Percentiles rank a stretch among this genome's conserved stretches.
These are phyloP conservation scores for Serrognathus titanus DNA, from an alignment of 2,888 invertebrate species.

Conservation along the genomic window DNA sequence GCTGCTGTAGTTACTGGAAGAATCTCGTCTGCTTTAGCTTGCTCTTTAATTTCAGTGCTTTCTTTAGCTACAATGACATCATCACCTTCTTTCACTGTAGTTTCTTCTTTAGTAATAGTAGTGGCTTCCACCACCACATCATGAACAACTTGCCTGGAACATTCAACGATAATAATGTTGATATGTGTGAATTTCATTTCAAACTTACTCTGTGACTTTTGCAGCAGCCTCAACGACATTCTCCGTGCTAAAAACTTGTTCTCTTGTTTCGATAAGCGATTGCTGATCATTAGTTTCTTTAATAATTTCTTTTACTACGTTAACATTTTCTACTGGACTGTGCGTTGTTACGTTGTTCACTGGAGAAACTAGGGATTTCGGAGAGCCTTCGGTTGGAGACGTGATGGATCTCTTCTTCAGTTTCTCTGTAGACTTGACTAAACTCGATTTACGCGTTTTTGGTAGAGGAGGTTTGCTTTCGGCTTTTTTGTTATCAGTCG, in stretches of 20 bases:
- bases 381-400: constrained; percentile 30
- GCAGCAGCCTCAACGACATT: neutral
- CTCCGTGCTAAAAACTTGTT: neutral
- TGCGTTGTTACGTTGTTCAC: constrained; percentile 14
- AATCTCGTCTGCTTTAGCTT: neutral
- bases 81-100: constrained; percentile 9
- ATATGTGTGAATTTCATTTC: neutral
- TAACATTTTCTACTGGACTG: constrained; percentile 9
- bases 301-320: constrained; percentile 7
- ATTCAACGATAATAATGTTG: neutral
- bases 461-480: constrained; percentile 54
- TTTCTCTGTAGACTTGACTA: constrained; percentile 32
- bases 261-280: neutral
- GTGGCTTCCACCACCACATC: constrained; percentile 5
- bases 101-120: constrained; percentile 2
- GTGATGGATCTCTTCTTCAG: constrained; percentile 22
- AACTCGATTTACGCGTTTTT: constrained; percentile 45
- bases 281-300: constrained; percentile 6
- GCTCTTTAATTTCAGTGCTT: neutral
- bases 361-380: constrained; percentile 28
- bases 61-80: constrained; percentile 9
- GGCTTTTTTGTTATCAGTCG: constrained; percentile 33
- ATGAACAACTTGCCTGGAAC: too few species aligned
- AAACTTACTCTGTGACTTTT: constrained; percentile 10
- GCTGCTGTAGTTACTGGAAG: constrained; percentile 6